These are phyloP conservation scores for Lepus americanus DNA, from an alignment of 2,113 vertebrate genomes.

Conservation along the genomic window DNA sequence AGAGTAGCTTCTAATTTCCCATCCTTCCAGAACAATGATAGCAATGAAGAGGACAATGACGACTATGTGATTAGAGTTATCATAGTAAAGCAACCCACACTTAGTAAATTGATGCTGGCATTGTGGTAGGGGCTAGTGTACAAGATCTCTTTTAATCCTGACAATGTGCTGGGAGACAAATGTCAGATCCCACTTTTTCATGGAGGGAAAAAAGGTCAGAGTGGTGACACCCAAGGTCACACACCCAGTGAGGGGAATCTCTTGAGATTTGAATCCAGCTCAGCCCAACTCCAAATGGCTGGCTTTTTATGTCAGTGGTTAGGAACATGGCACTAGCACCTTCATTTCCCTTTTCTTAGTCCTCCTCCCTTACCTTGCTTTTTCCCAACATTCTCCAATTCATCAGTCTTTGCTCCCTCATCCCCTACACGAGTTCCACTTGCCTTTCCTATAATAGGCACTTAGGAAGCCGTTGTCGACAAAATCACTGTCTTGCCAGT, in stretches of 20 bases:
- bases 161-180: background rate
- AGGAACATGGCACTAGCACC: background rate
- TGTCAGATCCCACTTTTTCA: background rate
- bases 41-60: background rate
- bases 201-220: background rate
- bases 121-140: background rate
- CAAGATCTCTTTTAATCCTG: background rate
- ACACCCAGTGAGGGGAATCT: background rate
- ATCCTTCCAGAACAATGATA: background rate
- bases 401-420: background rate
- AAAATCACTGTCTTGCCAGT: background rate
- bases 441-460: background rate
- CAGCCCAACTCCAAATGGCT: background rate
- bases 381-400: background rate
- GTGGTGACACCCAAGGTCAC: background rate
- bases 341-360: conserved; percentile 3
- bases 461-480: background rate
- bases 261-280: background rate
- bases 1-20: background rate
- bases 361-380: background rate
- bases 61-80: background rate
- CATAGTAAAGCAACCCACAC: background rate
- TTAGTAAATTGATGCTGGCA: background rate
- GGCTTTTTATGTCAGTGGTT: background rate
- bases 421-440: background rate